Evolutionary conservation across 1,140 invertebrate species (phyloP), one percentile per base, ranked within the genome.

Genomic region (Conus ventricosus): DNA sequence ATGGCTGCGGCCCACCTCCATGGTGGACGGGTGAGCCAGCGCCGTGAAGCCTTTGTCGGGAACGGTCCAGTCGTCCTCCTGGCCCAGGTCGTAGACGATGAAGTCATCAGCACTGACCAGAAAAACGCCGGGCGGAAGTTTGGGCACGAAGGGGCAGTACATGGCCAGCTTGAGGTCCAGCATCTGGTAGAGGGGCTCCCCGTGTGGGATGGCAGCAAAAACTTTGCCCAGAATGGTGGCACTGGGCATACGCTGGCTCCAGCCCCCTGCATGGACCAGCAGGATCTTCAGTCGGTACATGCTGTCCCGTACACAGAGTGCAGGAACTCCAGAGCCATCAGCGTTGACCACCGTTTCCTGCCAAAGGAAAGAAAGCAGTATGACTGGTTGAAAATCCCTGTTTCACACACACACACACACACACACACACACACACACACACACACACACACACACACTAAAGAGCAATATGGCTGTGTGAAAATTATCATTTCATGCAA

Each of bases 251-350:
- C 96, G 90, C 91, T 96, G 95, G 90, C 96, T 96, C 88, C 94
- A 94, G 8, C 96, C 96, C 75, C 96, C 96, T 63, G 95, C 95
- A 91, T 95, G 95, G 51, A 96, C 95, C n/a, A 96, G 87, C 7
- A 96, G 89, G 4, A 95, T 92, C 87, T 93, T 92, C 87, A 91
- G 91, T 0, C 90, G 55, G 88, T 88, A 94, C 78, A 96, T 84
- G 39, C 91, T 86, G 39, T 90, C 15, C 92, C 93, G 90, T 94
- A 95, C 23, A 93, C 86, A 8, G 91, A 57, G 20, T 93, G 76
- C 39, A 96, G 88, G 27, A 91, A 88, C 55, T 91, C 87, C 25
- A 96, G 84, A 75, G 93, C 93, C 82, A 93, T 91, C 84, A 96
- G 91, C 13, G 95, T 96, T 4, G 95, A 95, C 5, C 95, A 75